A percentile compares a stretch with the other conserved stretches of the same genome.
Conservation (phyloP, 2,888 invertebrate genomes). For the Listrodromus nycthemerus region DNA sequence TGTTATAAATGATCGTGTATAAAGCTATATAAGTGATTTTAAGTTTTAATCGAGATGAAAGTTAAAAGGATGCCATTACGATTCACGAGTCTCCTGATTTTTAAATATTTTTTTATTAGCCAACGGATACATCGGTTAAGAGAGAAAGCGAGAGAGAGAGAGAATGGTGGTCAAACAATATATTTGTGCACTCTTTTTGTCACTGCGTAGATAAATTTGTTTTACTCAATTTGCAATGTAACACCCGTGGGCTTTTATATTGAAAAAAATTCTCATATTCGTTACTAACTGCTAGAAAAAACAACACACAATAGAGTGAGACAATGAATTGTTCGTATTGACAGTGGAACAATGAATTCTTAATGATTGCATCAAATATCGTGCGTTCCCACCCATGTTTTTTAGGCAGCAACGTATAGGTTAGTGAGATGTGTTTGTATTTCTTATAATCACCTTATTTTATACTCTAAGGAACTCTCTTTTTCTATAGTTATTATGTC, state of each 20-base stretch:
- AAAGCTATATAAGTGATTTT: conserved; percentile 84
- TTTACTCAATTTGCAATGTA: conserved; percentile 46
- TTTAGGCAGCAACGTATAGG: conserved; percentile 79
- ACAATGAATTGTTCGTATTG: conserved; percentile 69
- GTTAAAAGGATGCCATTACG: conserved; percentile 83
- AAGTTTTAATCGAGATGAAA: conserved; percentile 83
- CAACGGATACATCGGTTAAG: conserved; percentile 57
- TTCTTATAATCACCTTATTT: conserved; percentile 81
- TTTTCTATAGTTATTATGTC: conserved; percentile 80
- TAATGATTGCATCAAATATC: conserved; percentile 71
- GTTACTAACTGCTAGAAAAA: conserved; percentile 55
- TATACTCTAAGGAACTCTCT: conserved; percentile 77
- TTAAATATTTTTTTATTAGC: conserved; percentile 66
- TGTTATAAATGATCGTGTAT: conserved; percentile 84
- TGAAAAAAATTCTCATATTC: conserved; percentile 68
- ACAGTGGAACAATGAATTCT: conserved; percentile 69
- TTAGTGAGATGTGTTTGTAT: conserved; percentile 82
- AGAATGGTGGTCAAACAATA: conserved; percentile 2
- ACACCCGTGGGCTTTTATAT: conserved; percentile 64
- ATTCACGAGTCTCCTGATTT: conserved; percentile 77
- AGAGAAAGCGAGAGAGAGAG: conserved; percentile 33
- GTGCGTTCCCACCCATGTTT: conserved; percentile 76
- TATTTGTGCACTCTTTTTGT: conserved; percentile 54
- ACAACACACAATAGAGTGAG: conserved; percentile 57
- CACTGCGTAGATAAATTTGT: conserved; percentile 46